Base-by-base conservation (phyloP, 2,113 vertebrate species). In the Aix galericulata region DNA sequence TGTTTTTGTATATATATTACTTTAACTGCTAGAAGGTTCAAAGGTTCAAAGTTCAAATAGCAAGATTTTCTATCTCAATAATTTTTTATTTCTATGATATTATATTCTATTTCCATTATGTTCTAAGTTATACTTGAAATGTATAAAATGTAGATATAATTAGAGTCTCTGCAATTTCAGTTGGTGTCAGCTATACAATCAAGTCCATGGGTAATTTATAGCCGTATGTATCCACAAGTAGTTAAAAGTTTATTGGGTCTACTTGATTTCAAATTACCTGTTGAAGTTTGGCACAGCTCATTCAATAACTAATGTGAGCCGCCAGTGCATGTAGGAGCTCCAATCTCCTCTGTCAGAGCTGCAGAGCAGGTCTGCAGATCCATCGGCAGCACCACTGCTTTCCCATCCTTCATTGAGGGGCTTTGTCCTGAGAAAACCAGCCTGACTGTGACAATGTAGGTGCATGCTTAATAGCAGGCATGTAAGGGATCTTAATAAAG, bases 321-420 rank as follows among this genome's bases (percentile, higher is more conserved):
- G 7, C 50, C 55, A 50, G 27, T 10, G 22, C 0, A 0, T 5
- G 8, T 42, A 46, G 58, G 53, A 60, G 48, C 53, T 73, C 50
- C 11, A 59, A 66, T 3, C 20, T n/a, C 55, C 46, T 48, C 9
- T 48, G 46, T 48, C 26, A 60, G 64, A 1, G 21, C 48, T 17
- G 38, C 67, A 32, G 68, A 22, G 50, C 23, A 4, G 17, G 23
- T 59, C 66, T 58, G 60, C 31, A 34, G 1, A 0, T 4, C 8
- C 2, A 0, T 3, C 2, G 2, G 32, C 56, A 73, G 69, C n/a
- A 15, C 55, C 38, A 17, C 2, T 42, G 7, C 23, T 8, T 18
- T 92, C 62, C 34, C 29, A 52, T 8, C 20, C 52, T n/a, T 29
- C 11, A 18, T 27, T 55, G 32, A 25, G 58, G n/a, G 17, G 13